These are phyloP conservation scores for Pterobdella sp. DNA, from an alignment of 2,888 invertebrate species.

Conservation along the genomic window DNA sequence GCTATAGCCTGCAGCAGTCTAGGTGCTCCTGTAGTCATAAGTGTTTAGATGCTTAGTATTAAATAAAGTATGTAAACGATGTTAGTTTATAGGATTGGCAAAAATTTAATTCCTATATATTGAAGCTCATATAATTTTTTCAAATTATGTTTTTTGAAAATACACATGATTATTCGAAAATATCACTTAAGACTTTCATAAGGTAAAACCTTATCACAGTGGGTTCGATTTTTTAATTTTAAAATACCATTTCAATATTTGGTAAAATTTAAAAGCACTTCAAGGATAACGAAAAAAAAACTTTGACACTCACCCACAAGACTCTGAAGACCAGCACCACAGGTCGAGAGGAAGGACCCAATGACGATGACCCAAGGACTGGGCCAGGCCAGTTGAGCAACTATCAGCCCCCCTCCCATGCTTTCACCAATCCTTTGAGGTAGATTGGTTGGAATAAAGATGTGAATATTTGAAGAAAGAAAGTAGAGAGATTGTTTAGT, in stretches of 20 bases:
- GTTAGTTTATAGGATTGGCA: not conserved
- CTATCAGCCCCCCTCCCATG: constrained; percentile 86
- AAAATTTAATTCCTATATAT: too few relatives aligned
- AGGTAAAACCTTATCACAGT: too few relatives aligned
- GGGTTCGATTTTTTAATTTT: too few relatives aligned
- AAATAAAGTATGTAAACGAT: not conserved
- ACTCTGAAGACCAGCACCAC: constrained; percentile 94
- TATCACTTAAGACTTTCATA: too few relatives aligned
- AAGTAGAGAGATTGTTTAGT: not conserved
- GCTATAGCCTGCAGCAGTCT: constrained; percentile 79
- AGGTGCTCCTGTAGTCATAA: constrained; percentile 53
- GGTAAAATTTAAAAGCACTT: too few relatives aligned
- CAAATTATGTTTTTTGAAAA: too few relatives aligned
- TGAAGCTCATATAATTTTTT: too few relatives aligned
- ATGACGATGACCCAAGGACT: constrained; percentile 95
- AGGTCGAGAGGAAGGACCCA: constrained; percentile 91
- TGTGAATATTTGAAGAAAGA: not conserved
- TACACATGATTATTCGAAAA: too few relatives aligned
- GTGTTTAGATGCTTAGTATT: not conserved
- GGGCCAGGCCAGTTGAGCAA: constrained; percentile 96
- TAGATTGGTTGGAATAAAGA: not conserved
- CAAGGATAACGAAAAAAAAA: too few relatives aligned
- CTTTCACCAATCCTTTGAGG: constrained; percentile 82
- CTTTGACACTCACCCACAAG: constrained; percentile 53
- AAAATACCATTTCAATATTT: too few relatives aligned